Percentiles rank a stretch among this genome's conserved stretches.
Evolutionary conservation across 2,888 invertebrate species (phyloP).

Genomic region (Drosophila algonquin): DNA sequence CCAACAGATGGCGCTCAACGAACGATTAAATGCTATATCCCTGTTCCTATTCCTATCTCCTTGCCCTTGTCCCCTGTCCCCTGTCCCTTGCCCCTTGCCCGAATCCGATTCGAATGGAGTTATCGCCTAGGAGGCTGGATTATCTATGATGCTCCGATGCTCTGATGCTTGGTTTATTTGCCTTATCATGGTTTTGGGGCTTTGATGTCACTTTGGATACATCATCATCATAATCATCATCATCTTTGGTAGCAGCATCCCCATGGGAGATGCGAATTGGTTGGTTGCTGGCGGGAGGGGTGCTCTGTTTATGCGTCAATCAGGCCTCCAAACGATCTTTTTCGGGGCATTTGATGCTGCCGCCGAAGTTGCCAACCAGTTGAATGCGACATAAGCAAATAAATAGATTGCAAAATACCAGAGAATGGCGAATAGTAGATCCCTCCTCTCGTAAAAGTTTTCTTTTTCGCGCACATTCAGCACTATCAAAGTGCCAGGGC

Average conservation of each 20-base stretch:
- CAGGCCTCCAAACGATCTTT: constrained; percentile 29
- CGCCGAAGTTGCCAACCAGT: constrained; percentile 67
- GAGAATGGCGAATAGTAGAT: constrained; percentile 32
- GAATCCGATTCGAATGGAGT: constrained; percentile 24
- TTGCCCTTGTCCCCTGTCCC: background rate
- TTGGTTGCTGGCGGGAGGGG: background rate
- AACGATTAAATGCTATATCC: constrained; percentile 40
- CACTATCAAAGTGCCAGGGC: constrained; percentile 67
- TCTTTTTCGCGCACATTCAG: constrained; percentile 60
- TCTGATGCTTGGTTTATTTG: constrained; percentile 41
- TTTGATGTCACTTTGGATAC: constrained; percentile 66
- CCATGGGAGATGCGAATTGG: background rate
- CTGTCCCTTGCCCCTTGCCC: background rate
- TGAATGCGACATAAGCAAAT: constrained; percentile 72
- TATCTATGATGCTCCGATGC: constrained; percentile 3
- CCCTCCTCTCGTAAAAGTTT: background rate
- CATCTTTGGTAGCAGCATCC: constrained; percentile 1
- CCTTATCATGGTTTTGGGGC: constrained; percentile 47
- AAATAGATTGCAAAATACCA: constrained; percentile 50
- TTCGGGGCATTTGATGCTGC: constrained; percentile 72
- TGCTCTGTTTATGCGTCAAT: constrained; percentile 60
- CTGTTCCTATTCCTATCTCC: background rate
- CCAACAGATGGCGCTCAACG: constrained; percentile 72
- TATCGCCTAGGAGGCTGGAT: constrained; percentile 10
- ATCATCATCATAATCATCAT: constrained; percentile 39